phyloP scores from a whole-genome alignment of 2,888 invertebrate species.

The Nudaria mundana region DNA sequence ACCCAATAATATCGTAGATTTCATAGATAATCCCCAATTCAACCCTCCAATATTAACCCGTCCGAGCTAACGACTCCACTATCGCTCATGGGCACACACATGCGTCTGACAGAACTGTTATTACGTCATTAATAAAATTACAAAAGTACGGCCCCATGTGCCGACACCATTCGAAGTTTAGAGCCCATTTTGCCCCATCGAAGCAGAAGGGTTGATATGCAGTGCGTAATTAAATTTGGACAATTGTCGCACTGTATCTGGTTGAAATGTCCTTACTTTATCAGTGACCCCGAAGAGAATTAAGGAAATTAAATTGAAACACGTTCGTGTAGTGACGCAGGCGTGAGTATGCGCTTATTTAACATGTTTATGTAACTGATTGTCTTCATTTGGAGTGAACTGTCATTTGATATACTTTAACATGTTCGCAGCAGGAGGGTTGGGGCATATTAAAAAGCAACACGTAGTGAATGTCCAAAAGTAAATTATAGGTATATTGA shows the following conservation, averaged over 20 bases:
- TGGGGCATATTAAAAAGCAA: too few relatives aligned
- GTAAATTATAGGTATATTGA: too few relatives aligned
- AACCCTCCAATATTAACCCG: slow-evolving; percentile 76
- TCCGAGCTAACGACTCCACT: slow-evolving; percentile 75
- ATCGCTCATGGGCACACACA: slow-evolving; percentile 78
- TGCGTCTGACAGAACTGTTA: slow-evolving; percentile 79
- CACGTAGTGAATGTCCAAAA: too few relatives aligned
- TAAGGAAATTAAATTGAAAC: slow-evolving; percentile 72
- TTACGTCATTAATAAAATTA: slow-evolving; percentile 82
- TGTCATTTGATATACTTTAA: too few relatives aligned
- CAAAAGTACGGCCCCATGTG: slow-evolving; percentile 77
- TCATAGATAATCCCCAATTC: slow-evolving; percentile 66
- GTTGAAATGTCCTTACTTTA: slow-evolving; percentile 61
- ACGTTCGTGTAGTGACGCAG: slow-evolving; percentile 65
- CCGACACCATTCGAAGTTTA: slow-evolving; percentile 56
- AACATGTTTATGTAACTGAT: slow-evolving; percentile 7
- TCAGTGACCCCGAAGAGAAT: slow-evolving; percentile 67
- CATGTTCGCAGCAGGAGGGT: background rate
- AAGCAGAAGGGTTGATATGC: slow-evolving; percentile 53
- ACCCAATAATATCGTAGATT: slow-evolving; percentile 48
- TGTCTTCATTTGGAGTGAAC: slow-evolving; percentile 18
- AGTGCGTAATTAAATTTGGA: slow-evolving; percentile 74
- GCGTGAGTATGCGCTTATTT: slow-evolving; percentile 39
- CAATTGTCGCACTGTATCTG: slow-evolving; percentile 61
- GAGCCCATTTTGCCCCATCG: slow-evolving; percentile 51